phyloP scores from a whole-genome alignment of 2,113 vertebrate species.

The Crocuta crocuta region DNA sequence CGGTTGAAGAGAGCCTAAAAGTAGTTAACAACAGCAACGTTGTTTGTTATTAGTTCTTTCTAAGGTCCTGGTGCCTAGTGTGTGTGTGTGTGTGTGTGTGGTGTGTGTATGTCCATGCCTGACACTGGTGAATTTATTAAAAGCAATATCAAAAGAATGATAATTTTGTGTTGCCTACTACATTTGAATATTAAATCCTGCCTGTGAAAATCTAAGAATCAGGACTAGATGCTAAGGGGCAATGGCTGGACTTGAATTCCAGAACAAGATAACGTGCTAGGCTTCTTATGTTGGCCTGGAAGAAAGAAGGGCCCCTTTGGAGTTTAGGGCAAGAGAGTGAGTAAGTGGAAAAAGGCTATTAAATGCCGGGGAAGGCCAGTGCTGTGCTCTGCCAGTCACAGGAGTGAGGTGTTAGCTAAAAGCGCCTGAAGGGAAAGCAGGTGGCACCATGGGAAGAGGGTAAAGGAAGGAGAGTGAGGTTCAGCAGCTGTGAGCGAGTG shows the following conservation, averaged over 20 bases:
- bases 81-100: background rate
- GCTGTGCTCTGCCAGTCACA: background rate
- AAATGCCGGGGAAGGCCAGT: background rate
- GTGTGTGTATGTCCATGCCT: background rate
- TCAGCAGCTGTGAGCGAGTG: background rate
- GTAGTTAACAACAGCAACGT: background rate
- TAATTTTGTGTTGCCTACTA: constrained; percentile 33
- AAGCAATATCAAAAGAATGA: constrained; percentile 33
- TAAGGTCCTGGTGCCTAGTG: background rate
- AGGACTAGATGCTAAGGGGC: background rate
- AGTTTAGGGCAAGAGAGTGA: background rate
- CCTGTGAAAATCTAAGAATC: constrained; percentile 39
- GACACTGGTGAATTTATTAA: background rate
- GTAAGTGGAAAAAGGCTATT: background rate
- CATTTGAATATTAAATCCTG: constrained; percentile 37
- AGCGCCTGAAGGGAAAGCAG: background rate
- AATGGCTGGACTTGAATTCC: background rate
- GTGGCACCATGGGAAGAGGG: background rate
- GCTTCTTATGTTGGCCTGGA: background rate
- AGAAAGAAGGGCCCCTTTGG: background rate
- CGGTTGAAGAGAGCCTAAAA: background rate
- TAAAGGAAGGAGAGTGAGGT: background rate
- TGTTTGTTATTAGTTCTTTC: background rate
- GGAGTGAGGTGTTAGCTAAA: background rate
- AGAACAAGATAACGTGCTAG: background rate